Base-by-base conservation (phyloP, 2,888 invertebrate species). In the Pammene aurita region DNA sequence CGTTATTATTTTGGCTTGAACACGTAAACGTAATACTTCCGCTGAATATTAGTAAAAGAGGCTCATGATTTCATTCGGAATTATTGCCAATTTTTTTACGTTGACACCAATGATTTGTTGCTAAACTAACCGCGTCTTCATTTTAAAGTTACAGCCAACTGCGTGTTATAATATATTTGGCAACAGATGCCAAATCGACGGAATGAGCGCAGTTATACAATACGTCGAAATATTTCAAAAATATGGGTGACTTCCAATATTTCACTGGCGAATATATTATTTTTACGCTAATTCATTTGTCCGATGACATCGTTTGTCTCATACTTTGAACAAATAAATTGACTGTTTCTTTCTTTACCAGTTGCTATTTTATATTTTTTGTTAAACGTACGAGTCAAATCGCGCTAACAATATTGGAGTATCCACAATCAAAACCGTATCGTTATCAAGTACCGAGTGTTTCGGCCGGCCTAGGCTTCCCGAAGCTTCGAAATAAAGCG, bases 131-230 rank as follows among this genome's bases (percentile, higher is more conserved):
- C 58, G 16, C 64, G 63, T 57, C 58, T 63, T 58, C 38, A 54
- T 58, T 68, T 63, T 44, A 50, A 46, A 9, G 42, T 67, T 46
- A 54, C 54, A 63, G 64, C 68, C 68, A 68, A 68, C 68, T 64
- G 58, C 57, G 68, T 35, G 52, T 57, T 50, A 56, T 67, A 56
- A 62, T 67, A 38, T 41, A 55, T 63, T 68, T 68, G 63, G 63
- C 64, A 68, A 38, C 63, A 50, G 57, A 44, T 18, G 58, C 64
- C 64, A 68, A 64, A 68, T 68, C 38, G 46, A 52, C 46, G 52
- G 52, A 64, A 68, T 64, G 57, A 64, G 68, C 50, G 64, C 52
- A 63, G 58, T 68, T 68, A 58, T 58, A 68, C 57, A 64, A 68
- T 63, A 58, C 46, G 13, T n/a, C 38, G 50, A 63, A 67, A 67